These are phyloP conservation scores for Caenorhabditis briggsae DNA, from an alignment of 1,140 invertebrate genomes.

Conservation along the genomic window DNA sequence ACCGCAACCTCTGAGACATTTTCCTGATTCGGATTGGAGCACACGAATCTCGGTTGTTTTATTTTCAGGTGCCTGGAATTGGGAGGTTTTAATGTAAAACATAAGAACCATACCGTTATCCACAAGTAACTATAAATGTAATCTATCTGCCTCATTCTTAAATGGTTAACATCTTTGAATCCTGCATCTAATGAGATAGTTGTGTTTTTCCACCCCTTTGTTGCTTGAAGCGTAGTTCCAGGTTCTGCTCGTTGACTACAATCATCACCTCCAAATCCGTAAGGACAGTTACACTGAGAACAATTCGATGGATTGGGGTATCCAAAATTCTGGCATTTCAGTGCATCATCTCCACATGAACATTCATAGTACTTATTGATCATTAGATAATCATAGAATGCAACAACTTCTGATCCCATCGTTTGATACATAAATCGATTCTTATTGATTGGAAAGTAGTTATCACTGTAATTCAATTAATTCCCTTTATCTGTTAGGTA, in stretches of 20 bases:
- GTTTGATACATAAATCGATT: neutral
- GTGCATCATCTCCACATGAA: neutral
- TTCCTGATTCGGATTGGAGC: neutral
- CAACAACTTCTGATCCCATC: neutral
- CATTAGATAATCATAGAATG: constrained; percentile 29
- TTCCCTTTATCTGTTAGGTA: neutral
- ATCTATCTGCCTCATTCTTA: neutral
- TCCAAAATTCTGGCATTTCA: neutral
- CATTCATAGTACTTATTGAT: constrained; percentile 36
- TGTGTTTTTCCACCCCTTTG: neutral
- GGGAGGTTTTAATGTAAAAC: neutral
- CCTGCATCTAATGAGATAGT: neutral
- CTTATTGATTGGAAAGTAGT: neutral
- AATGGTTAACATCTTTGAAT: neutral
- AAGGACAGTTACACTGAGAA: constrained; percentile 19
- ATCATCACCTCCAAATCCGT: constrained; percentile 4
- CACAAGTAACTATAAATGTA: neutral
- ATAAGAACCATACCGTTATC: neutral
- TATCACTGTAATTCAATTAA: neutral
- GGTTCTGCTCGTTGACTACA: constrained; percentile 2
- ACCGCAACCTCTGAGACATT: neutral
- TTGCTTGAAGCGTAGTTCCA: neutral
- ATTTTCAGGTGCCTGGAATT: neutral
- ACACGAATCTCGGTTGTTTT: neutral
- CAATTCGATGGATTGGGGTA: constrained; percentile 6